Percentiles rank a stretch among this genome's conserved stretches.
phyloP scores from a whole-genome alignment of 1,140 invertebrate genomes.

The Thrips palmi region DNA sequence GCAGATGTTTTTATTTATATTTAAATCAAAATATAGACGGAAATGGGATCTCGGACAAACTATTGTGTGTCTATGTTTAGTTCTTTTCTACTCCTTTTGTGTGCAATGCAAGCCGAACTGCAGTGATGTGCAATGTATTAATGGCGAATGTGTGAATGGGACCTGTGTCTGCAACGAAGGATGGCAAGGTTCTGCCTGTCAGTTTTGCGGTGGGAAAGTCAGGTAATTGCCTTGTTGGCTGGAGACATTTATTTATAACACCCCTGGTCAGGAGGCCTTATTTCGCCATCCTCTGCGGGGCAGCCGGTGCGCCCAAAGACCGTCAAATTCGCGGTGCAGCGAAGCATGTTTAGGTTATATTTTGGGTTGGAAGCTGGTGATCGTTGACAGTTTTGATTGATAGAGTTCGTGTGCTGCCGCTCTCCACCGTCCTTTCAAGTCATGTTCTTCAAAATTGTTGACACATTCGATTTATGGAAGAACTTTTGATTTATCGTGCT shows the following conservation, averaged over 20 bases:
- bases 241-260: slow-evolving; percentile 6
- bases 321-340: too few relatives aligned
- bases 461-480: too few relatives aligned
- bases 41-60: slow-evolving; percentile 28
- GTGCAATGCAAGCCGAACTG: slow-evolving; percentile 28
- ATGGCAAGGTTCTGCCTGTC: slow-evolving; percentile 74
- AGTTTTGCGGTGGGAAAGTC: slow-evolving; percentile 80
- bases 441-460: too few relatives aligned
- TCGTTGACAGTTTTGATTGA: too few relatives aligned
- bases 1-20: slow-evolving; percentile 69
- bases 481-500: too few relatives aligned
- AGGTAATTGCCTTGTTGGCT: slow-evolving; percentile 41
- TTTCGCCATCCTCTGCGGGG: too few relatives aligned
- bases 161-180: slow-evolving; percentile 75
- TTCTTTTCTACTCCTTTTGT: slow-evolving; percentile 29
- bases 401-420: too few relatives aligned
- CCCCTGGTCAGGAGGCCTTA: neutral
- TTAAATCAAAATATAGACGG: slow-evolving; percentile 64
- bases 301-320: too few relatives aligned
- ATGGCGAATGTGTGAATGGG: slow-evolving; percentile 63
- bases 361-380: too few relatives aligned
- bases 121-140: slow-evolving; percentile 28
- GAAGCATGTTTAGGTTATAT: too few relatives aligned
- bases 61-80: slow-evolving; percentile 13
- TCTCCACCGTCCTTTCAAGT: too few relatives aligned